Evolutionary conservation across 2,888 invertebrate genomes (phyloP).

Genomic region (Blera fallax): DNA sequence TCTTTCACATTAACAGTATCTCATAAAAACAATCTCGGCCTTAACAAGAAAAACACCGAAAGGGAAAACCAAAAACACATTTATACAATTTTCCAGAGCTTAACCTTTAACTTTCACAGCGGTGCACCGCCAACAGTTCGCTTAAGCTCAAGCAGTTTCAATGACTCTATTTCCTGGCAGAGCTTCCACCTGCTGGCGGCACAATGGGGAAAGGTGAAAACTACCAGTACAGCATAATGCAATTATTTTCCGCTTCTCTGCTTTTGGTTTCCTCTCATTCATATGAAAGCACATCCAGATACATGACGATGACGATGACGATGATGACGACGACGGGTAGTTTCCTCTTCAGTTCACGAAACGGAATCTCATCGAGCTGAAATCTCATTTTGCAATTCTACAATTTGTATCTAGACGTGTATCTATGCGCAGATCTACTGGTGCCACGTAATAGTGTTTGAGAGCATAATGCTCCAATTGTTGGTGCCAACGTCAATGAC

Average conservation of each 20-base stretch:
- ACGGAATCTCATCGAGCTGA: conserved; percentile 43
- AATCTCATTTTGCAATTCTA: conserved; percentile 59
- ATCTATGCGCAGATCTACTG: neutral
- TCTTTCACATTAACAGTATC: neutral
- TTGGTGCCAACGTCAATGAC: conserved; percentile 46
- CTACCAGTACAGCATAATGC: conserved; percentile 39
- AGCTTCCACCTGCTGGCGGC: conserved; percentile 38
- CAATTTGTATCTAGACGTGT: conserved; percentile 9
- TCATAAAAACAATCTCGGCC: neutral
- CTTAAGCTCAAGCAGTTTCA: conserved; percentile 58
- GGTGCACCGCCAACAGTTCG: neutral
- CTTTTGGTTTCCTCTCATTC: conserved; percentile 55
- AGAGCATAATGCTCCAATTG: conserved; percentile 57
- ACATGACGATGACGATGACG: neutral
- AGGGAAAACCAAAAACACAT: neutral
- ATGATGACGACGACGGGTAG: neutral
- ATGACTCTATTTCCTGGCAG: conserved; percentile 47
- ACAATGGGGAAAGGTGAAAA: conserved; percentile 58
- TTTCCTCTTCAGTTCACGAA: conserved; percentile 27
- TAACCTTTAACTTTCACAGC: conserved; percentile 62
- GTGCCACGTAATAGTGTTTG: conserved; percentile 37
- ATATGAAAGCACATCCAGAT: conserved; percentile 27
- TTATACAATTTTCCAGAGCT: conserved; percentile 52
- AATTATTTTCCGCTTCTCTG: conserved; percentile 61
- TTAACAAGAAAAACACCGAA: neutral